These are phyloP conservation scores for Psittacula cyanocephala DNA, from an alignment of 2,113 vertebrate genomes.

Conservation along the genomic window DNA sequence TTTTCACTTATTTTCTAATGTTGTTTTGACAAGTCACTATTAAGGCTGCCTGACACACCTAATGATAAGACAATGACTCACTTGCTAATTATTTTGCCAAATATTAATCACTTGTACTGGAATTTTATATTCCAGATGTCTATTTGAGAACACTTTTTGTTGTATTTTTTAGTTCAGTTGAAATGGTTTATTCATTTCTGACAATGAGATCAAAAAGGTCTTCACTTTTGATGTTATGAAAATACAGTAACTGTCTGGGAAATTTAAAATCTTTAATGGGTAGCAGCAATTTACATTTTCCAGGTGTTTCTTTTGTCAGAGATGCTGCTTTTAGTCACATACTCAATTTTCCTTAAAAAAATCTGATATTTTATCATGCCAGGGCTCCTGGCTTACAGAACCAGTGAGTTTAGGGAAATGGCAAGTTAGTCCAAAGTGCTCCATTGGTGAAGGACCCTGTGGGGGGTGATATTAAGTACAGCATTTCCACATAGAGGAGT, in stretches of 20 bases:
- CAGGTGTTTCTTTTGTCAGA: background rate
- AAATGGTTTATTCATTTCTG: background rate
- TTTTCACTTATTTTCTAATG: slow-evolving; percentile 20
- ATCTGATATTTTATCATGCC: background rate
- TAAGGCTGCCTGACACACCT: slow-evolving; percentile 17
- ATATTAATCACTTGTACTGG: slow-evolving; percentile 26
- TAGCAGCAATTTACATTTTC: background rate
- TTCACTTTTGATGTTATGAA: background rate
- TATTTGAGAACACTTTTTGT: background rate
- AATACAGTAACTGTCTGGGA: background rate
- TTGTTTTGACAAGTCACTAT: slow-evolving; percentile 15
- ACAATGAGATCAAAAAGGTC: background rate
- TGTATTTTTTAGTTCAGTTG: background rate
- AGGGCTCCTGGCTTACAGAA: background rate
- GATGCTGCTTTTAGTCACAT: background rate
- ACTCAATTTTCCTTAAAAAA: background rate
- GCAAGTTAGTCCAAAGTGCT: background rate
- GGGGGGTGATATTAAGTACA: too few species aligned
- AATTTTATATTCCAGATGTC: background rate
- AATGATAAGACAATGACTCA: slow-evolving; percentile 15
- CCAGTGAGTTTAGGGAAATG: background rate
- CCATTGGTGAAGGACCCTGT: background rate
- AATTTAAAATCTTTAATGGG: background rate
- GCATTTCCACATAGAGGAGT: background rate
- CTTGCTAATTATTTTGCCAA: slow-evolving; percentile 26